Percentiles rank a stretch among this genome's conserved stretches.
These are phyloP conservation scores for Pollimyrus isidori DNA, from an alignment of 2,113 vertebrate genomes.

Conservation along the genomic window DNA sequence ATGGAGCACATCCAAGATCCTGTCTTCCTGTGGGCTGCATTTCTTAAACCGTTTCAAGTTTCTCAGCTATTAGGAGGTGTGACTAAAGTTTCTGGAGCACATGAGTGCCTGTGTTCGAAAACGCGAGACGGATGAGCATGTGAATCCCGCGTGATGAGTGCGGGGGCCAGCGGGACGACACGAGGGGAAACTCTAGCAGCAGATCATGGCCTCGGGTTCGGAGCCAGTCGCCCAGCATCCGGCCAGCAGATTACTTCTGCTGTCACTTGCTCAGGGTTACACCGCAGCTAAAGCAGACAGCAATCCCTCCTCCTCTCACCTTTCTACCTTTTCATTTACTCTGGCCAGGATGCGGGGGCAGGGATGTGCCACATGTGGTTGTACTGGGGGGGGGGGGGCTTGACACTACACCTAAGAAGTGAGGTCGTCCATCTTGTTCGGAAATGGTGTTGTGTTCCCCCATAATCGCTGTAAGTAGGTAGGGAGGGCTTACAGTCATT, in stretches of 20 bases:
- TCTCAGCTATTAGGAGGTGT: not conserved
- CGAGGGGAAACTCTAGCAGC: not conserved
- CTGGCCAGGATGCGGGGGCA: not conserved
- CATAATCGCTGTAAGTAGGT: not conserved
- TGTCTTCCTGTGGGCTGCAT: not conserved
- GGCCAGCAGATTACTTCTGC: not conserved
- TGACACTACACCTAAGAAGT: not conserved
- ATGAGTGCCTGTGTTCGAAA: not conserved
- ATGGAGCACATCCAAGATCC: not conserved
- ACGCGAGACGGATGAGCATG: not conserved
- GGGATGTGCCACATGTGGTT: not conserved
- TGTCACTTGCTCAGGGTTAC: not conserved
- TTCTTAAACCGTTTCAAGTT: not conserved
- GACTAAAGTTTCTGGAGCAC: not conserved
- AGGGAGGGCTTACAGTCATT: not conserved
- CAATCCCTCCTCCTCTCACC: not conserved
- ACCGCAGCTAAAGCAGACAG: not conserved
- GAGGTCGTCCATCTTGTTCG: not conserved
- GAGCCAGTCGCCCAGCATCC: not conserved
- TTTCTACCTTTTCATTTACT: not conserved
- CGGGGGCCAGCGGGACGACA: not conserved
- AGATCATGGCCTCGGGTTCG: not conserved
- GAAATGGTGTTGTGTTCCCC: not conserved
- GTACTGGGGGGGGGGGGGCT: too few relatives aligned
- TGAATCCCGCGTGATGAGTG: not conserved